These are phyloP conservation scores for Columba livia DNA, from an alignment of 2,113 vertebrate genomes.

Conservation along the genomic window DNA sequence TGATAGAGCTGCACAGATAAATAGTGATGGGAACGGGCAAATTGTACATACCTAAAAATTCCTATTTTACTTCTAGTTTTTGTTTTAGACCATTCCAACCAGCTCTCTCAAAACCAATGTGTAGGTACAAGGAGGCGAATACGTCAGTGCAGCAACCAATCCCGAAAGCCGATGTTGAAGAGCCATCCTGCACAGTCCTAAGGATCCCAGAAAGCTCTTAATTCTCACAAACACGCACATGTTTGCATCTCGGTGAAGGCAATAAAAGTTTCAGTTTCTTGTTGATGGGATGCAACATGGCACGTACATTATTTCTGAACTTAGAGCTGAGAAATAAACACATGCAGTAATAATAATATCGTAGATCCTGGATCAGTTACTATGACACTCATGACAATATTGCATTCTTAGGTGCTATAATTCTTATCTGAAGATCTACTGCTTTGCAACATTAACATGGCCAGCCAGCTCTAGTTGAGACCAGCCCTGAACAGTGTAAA, in stretches of 20 bases:
- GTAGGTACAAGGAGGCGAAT: not conserved
- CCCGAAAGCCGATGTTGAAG: not conserved
- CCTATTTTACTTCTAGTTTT: fast-evolving
- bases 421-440: not conserved
- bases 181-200: not conserved
- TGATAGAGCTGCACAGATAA: not conserved
- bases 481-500: not conserved
- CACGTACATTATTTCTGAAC: not conserved
- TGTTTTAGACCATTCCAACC: not conserved
- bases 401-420: not conserved
- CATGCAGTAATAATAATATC: not conserved
- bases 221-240: not conserved
- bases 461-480: not conserved
- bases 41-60: not conserved
- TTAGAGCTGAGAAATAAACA: not conserved
- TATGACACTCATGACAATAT: not conserved
- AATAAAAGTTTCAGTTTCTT: not conserved
- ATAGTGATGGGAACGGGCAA: not conserved
- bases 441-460: fast-evolving
- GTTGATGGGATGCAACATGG: not conserved
- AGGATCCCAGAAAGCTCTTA: not conserved
- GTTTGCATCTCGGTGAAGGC: not conserved
- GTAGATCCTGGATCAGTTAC: not conserved
- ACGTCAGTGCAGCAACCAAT: not conserved
- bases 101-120: not conserved